These are phyloP conservation scores for Telenomus remus DNA, from an alignment of 1,140 invertebrate genomes.

Conservation along the genomic window DNA sequence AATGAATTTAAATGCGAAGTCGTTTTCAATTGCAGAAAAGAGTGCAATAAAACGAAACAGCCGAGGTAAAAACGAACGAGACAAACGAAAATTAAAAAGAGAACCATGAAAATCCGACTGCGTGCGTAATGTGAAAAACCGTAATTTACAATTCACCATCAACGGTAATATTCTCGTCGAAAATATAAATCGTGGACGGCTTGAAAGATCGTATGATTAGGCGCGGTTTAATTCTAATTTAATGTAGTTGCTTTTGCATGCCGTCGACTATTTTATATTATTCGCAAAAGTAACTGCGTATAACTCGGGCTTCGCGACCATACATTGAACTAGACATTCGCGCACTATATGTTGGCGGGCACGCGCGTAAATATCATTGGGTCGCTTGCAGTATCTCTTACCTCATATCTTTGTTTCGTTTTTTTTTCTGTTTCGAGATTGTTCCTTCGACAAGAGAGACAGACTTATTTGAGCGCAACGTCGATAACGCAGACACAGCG, in stretches of 20 bases:
- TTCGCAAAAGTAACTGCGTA: conserved; percentile 25
- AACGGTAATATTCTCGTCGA: conserved; percentile 13
- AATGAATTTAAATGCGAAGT: conserved; percentile 14
- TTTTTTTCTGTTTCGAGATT: too few relatives aligned
- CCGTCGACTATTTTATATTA: conserved; percentile 33
- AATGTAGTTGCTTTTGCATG: conserved; percentile 19
- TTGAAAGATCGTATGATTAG: conserved; percentile 19
- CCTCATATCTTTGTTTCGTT: conserved; percentile 25
- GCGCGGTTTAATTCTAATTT: conserved; percentile 45
- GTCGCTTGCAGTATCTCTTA: conserved; percentile 35
- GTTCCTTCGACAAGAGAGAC: conserved; percentile 13
- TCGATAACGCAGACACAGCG: conserved; percentile 51
- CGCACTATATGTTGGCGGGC: conserved; percentile 47
- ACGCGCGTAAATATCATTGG: conserved; percentile 55
- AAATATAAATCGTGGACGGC: conserved; percentile 36
- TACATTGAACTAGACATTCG: conserved; percentile 34
- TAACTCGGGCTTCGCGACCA: conserved; percentile 32
- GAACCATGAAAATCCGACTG: too few relatives aligned
- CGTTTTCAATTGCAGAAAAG: conserved; percentile 1
- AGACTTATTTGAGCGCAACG: conserved; percentile 45
- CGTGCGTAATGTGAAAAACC: conserved; percentile 3
- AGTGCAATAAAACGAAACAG: neutral
- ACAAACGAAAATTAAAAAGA: neutral
- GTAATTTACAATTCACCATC: conserved; percentile 31
- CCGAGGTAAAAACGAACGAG: neutral